Evolutionary conservation across 2,797 vertebrate genomes (phyloP), one percentile per base, ranked within the genome.

Genomic region (Sciurus vulgaris): DNA sequence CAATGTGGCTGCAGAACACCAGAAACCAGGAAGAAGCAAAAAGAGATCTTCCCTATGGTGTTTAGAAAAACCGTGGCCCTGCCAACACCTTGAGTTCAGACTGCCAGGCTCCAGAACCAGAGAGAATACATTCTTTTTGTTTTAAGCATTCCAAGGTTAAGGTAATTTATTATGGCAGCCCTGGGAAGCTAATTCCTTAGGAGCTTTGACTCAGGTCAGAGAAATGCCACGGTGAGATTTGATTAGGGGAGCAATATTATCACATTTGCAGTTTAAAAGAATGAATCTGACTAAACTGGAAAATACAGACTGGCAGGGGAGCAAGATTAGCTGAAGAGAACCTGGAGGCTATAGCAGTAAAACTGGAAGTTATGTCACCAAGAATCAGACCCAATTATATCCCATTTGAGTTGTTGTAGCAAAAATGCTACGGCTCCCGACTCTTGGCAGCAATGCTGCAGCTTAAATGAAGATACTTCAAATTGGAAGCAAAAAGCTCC

Each of bases 191-290:
- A 86, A 83, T 76, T 67, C 79, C 44, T 92, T 41, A 56, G 15
- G 61, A 92, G n/a, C 72, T 83, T 67, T 84, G 89, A 76, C 17
- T 89, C 15, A 13, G 44, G 26, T 30, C n/a, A 81, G 81, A 82
- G 22, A 77, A 93, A 77, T 38, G 30, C 18, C 83, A 94, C 35
- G 74, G 5, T 12, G 38, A 96, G 54, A 90, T 87, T 22, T 93
- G 61, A 93, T 78, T 88, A 69, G 35, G 59, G 59, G 33, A 89
- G 33, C 6, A 22, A 59, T 54, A 79, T 41, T 26, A 79, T 79
- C 78, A 94, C 51, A 94, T 91, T 63, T 95, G 44, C 30, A 70
- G 54, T 41, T 93, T 90, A 67, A 96, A 94, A 88, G 20, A 24
- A 74, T 88, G 77, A 85, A 44, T 89, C 41, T 69, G 56, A 61